Evolutionary conservation across 1,140 invertebrate genomes (phyloP).

Genomic region (Listronotus oregonensis): DNA sequence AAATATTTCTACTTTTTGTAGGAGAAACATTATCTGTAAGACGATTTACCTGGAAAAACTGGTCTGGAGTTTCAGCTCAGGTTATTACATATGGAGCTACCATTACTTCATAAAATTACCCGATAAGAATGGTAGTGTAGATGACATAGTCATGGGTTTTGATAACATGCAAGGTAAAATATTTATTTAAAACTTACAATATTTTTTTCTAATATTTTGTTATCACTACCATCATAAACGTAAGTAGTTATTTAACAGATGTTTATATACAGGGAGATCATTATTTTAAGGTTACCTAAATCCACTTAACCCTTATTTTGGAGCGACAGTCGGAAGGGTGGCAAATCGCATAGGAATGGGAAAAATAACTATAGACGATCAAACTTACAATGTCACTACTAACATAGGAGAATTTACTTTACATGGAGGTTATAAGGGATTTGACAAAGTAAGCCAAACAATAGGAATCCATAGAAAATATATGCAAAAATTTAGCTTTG

Average conservation of each 20-base stretch:
- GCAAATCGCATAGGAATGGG: conserved; percentile 82
- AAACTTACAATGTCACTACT: conserved; percentile 70
- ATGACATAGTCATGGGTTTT: conserved; percentile 79
- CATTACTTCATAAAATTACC: conserved; percentile 75
- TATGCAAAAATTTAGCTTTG: too few species aligned
- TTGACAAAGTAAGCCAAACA: conserved; percentile 71
- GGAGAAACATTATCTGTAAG: conserved; percentile 41
- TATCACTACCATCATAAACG: too few species aligned
- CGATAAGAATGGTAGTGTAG: conserved; percentile 68
- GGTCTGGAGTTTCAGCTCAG: conserved; percentile 63
- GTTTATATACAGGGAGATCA: too few species aligned
- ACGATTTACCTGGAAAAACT: conserved; percentile 67
- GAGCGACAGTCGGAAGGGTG: conserved; percentile 85
- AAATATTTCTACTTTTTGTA: conserved; percentile 3
- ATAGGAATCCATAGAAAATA: too few species aligned
- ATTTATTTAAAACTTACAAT: background rate
- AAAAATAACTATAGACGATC: conserved; percentile 70
- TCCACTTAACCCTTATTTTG: conserved; percentile 77
- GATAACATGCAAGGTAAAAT: conserved; percentile 68
- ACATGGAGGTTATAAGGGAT: conserved; percentile 87
- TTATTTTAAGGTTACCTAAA: conserved; percentile 65
- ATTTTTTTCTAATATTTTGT: too few species aligned
- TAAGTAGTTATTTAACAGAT: too few species aligned
- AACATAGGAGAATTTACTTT: conserved; percentile 76
- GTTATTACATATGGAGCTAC: conserved; percentile 79